Percentiles rank a stretch among this genome's conserved stretches.
phyloP scores from a whole-genome alignment of 2,888 invertebrate genomes.

The Pristionchus maxplancki region DNA sequence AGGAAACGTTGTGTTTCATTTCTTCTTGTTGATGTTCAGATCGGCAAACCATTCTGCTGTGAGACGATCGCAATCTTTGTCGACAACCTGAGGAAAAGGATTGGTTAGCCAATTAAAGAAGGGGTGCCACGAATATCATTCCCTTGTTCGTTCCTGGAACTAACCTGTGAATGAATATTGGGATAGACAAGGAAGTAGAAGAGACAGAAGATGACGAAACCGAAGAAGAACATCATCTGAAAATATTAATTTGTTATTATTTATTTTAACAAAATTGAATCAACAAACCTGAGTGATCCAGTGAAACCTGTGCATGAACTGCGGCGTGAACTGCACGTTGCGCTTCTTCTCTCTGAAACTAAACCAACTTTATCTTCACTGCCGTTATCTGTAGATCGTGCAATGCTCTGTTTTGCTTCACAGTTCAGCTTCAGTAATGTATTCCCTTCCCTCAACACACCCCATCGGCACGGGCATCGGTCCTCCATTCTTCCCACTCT shows the following conservation, averaged over 20 bases:
- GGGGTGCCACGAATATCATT: too few species aligned
- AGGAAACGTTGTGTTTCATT: neutral
- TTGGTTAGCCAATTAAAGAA: too few species aligned
- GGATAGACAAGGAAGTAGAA: slow-evolving; percentile 77
- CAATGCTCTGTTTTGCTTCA: too few species aligned
- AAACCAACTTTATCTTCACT: neutral
- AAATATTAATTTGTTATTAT: slow-evolving; percentile 12
- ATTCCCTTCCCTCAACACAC: too few species aligned
- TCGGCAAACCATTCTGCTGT: slow-evolving; percentile 68
- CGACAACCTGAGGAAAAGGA: slow-evolving; percentile 55
- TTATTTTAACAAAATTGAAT: neutral
- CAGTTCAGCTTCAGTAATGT: too few species aligned
- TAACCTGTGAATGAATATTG: slow-evolving; percentile 63
- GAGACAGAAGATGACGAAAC: slow-evolving; percentile 74
- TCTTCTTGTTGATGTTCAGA: slow-evolving; percentile 38
- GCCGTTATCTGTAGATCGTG: too few species aligned
- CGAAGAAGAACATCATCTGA: slow-evolving; percentile 76
- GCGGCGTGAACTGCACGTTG: slow-evolving; percentile 62
- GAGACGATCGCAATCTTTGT: slow-evolving; percentile 64
- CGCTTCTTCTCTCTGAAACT: slow-evolving; percentile 38
- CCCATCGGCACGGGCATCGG: slow-evolving; percentile 5
- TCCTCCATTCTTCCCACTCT: slow-evolving; percentile 47
- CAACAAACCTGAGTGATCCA: slow-evolving; percentile 74
- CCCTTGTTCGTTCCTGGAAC: too few species aligned
- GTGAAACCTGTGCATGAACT: slow-evolving; percentile 74